phyloP scores from a whole-genome alignment of 2,797 vertebrate species.

The Sebastes trivittatus region DNA sequence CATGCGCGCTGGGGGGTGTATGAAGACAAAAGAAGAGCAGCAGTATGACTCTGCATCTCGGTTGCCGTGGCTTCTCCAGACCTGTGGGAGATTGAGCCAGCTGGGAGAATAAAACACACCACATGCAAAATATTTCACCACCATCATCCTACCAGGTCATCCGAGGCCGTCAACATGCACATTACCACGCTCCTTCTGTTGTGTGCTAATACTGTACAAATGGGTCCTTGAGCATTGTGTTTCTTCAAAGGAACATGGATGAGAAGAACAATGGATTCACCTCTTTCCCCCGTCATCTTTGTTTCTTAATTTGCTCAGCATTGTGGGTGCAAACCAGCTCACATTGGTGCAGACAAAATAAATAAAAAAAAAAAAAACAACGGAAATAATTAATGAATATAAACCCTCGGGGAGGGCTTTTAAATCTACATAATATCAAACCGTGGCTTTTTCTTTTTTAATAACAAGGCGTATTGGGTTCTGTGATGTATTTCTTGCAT shows the following conservation, averaged over 20 bases:
- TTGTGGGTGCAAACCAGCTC: constrained; percentile 66
- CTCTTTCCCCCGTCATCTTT: constrained; percentile 67
- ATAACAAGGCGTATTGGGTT: constrained; percentile 80
- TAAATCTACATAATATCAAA: constrained; percentile 85
- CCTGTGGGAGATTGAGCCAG: constrained; percentile 29
- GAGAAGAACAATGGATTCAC: constrained; percentile 61
- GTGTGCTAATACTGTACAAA: constrained; percentile 68
- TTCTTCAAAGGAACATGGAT: constrained; percentile 65
- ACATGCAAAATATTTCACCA: constrained; percentile 29
- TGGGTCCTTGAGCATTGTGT: constrained; percentile 67
- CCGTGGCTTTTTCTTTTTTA: constrained; percentile 75
- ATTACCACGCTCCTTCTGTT: constrained; percentile 20
- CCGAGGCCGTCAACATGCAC: constrained; percentile 36
- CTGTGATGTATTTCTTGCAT: constrained; percentile 82
- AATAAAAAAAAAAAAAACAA: constrained; percentile 21
- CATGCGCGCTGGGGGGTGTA: neutral
- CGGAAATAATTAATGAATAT: constrained; percentile 76
- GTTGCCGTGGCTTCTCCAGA: constrained; percentile 40
- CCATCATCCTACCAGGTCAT: constrained; percentile 33
- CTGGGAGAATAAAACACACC: constrained; percentile 19
- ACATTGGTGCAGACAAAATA: constrained; percentile 63
- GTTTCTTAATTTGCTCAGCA: constrained; percentile 74
- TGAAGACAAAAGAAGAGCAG: neutral
- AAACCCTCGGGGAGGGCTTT: constrained; percentile 74
- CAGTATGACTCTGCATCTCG: constrained; percentile 46